These are phyloP conservation scores for Ischnura elegans DNA, from an alignment of 2,888 invertebrate species.

Conservation along the genomic window DNA sequence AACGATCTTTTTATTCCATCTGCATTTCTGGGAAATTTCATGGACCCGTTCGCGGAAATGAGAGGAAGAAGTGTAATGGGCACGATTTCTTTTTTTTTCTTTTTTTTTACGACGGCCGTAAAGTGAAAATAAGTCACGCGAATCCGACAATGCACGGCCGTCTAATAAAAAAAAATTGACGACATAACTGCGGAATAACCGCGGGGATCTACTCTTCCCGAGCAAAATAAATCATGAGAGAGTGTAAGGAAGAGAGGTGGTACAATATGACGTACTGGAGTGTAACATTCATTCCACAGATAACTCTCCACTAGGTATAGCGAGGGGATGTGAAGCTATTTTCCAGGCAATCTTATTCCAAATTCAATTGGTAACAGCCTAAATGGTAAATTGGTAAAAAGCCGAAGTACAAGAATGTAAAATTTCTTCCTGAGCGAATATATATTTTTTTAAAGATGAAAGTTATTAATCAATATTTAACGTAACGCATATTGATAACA, in stretches of 20 bases:
- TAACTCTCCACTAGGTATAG: too few species aligned
- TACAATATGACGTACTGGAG: neutral
- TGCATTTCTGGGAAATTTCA: neutral
- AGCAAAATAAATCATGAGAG: neutral
- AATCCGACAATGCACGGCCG: neutral
- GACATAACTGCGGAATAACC: neutral
- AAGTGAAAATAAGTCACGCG: neutral
- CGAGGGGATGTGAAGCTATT: too few species aligned
- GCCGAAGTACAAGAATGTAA: too few species aligned
- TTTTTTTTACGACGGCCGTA: neutral
- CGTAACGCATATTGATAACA: too few species aligned
- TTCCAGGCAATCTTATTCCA: too few species aligned
- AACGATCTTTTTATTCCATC: neutral
- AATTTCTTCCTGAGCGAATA: too few species aligned
- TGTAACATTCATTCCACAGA: neutral
- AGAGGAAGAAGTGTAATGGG: neutral
- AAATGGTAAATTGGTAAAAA: too few species aligned
- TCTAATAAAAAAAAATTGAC: neutral
- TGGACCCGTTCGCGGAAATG: neutral
- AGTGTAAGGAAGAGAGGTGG: neutral
- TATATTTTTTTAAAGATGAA: too few species aligned
- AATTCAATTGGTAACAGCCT: too few species aligned
- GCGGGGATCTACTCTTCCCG: neutral
- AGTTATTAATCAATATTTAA: too few species aligned
- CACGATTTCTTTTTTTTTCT: too few species aligned